Evolutionary conservation across 2,113 vertebrate genomes (phyloP), one percentile per base, ranked within the genome.

Genomic region (Leucopsar rothschildi): DNA sequence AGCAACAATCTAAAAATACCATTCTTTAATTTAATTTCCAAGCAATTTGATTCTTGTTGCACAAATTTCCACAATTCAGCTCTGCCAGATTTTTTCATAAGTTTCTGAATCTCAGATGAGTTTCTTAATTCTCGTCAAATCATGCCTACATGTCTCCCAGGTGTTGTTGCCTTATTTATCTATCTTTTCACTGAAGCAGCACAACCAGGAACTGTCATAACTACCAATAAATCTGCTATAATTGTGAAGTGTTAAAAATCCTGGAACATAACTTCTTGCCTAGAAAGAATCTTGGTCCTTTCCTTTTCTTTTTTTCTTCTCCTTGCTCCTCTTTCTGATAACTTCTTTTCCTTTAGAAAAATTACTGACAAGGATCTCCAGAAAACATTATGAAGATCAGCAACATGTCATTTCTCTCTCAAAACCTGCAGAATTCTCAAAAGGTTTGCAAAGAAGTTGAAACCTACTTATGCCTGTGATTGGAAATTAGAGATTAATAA

Each of bases 401-500:
- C 76, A 97, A 86, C 71, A 90, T 35, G 27, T 93, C 69, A 96
- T 91, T 96, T 97, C 90, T 93, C 72, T 88, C 86, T 95, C 73
- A 89, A 97, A 97, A 89, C 60, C 59, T 19, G 17, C 53, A 92
- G 82, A 96, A 73, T 27, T 95, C 94, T 96, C 77, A 47, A 69
- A 93, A 86, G 86, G 88, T 94, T 95, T 93, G 49, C 95, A 95
- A 95, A 90, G 75, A 88, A 96, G 52, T 97, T 97, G 96, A 92
- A 98, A 98, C 70, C 90, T 96, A 78, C 82, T 97, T 97, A 92
- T 75, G 93, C 53, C 76, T 97, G 88, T 97, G 96, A 98, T 97
- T 97, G 97, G 96, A 97, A 97, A 98, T 98, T 97, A 98, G 96
- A 97, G 88, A 98, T 98, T 98, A 98, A 98, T 98, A 97, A 98